phyloP scores from a whole-genome alignment of 2,113 vertebrate species.

The Takifugu flavidus region DNA sequence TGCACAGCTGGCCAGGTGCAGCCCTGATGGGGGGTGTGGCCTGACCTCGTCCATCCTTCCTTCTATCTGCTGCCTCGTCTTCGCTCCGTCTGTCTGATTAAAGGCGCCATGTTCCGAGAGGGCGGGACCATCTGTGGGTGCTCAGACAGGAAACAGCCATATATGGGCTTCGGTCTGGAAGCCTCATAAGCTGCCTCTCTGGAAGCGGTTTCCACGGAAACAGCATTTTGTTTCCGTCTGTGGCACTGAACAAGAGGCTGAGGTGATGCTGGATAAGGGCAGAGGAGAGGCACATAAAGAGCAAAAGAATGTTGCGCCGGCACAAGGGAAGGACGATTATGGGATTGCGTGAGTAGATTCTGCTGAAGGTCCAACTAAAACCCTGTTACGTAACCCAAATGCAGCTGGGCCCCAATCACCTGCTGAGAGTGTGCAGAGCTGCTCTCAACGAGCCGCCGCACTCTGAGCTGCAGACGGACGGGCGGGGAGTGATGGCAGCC shows the following conservation, averaged over 20 bases:
- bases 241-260: conserved; percentile 55
- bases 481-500: no score
- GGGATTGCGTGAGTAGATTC: conserved; percentile 28
- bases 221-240: conserved; percentile 71
- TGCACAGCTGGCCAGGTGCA: no score
- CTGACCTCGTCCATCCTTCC: conserved; percentile 17
- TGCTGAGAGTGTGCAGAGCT: conserved; percentile 42
- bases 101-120: conserved; percentile 49
- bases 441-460: no score
- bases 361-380: conserved; percentile 32
- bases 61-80: conserved; percentile 14
- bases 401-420: conserved; percentile 45
- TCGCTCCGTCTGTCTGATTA: conserved; percentile 43
- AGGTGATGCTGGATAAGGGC: conserved; percentile 45
- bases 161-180: conserved; percentile 69
- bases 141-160: conserved; percentile 72
- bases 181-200: conserved; percentile 63
- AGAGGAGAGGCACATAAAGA: conserved; percentile 33
- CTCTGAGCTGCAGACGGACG: conserved; percentile 20
- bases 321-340: conserved; percentile 1
- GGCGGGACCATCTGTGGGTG: conserved; percentile 40
- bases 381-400: conserved; percentile 51
- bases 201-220: conserved; percentile 78
- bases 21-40: no score
- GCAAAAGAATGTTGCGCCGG: not conserved